Percentiles rank a stretch among this genome's conserved stretches.
Conservation (phyloP, 2,113 vertebrate species). For the Entelurus aequoreus region DNA sequence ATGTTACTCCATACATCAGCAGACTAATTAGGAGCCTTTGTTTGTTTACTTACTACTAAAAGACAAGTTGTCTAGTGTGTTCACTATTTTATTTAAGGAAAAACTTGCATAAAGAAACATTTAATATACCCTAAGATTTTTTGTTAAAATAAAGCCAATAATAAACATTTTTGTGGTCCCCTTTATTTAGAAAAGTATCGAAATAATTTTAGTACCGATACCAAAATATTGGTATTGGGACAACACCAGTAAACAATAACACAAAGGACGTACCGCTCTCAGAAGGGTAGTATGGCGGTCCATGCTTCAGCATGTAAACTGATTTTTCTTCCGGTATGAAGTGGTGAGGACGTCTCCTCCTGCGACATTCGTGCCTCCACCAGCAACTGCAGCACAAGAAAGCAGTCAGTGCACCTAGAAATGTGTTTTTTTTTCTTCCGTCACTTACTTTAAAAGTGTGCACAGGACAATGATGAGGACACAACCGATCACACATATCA, state of each 20-base stretch:
- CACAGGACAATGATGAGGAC: slow-evolving; percentile 78
- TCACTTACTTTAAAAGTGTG: slow-evolving; percentile 87
- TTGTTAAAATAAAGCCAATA: no score
- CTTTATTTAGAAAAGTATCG: no score
- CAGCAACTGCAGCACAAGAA: slow-evolving; percentile 75
- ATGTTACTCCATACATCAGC: no score
- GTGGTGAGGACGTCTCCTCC: slow-evolving; percentile 64
- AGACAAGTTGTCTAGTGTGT: no score
- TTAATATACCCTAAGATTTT: no score
- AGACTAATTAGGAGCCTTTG: no score
- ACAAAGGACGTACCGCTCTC: slow-evolving; percentile 73
- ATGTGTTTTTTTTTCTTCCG: not conserved
- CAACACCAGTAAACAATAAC: slow-evolving; percentile 2
- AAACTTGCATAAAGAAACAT: no score
- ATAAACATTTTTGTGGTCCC: no score
- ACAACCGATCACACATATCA: slow-evolving; percentile 82
- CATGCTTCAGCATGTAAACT: slow-evolving; percentile 69
- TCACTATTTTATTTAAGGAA: no score
- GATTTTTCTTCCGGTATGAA: slow-evolving; percentile 73
- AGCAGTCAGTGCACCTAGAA: not conserved
- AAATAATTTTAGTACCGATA: no score
- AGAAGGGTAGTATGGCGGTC: slow-evolving; percentile 71
- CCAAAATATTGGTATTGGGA: no score
- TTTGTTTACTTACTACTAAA: no score
- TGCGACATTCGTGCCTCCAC: slow-evolving; percentile 76